Percentiles rank a stretch among this genome's conserved stretches.
Evolutionary conservation across 2,113 vertebrate species (phyloP).

Genomic region (Limnothrissa miodon): DNA sequence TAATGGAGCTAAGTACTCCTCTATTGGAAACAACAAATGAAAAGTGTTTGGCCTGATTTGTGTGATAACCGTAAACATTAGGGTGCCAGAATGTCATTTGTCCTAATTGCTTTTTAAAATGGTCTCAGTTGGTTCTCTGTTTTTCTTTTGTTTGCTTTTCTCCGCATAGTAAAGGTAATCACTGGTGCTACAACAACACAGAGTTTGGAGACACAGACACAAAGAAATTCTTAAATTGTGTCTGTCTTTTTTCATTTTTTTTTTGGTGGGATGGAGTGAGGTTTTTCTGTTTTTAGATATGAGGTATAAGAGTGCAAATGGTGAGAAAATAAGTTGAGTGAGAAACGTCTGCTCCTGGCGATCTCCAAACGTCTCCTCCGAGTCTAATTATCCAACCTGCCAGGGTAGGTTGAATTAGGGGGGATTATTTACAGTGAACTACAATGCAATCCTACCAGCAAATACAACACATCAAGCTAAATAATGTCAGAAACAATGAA

Average conservation of each 20-base stretch:
- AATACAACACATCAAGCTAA: neutral
- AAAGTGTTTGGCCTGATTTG: neutral
- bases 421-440: neutral
- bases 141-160: neutral
- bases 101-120: neutral
- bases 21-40: neutral
- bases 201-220: constrained; percentile 10
- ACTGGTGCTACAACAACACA: neutral
- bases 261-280: constrained; percentile 24
- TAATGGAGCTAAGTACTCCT: neutral
- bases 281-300: neutral
- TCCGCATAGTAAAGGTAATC: neutral
- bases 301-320: neutral
- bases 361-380: neutral
- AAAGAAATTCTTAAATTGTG: neutral
- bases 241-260: constrained; percentile 35
- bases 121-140: neutral
- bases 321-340: neutral
- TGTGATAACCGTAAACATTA: neutral
- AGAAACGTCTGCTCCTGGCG: neutral
- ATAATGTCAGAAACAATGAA: neutral
- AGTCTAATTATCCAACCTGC: neutral
- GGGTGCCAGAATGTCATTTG: neutral
- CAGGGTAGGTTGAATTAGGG: neutral
- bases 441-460: neutral